These are phyloP conservation scores for Campaea margaritaria DNA, from an alignment of 2,888 invertebrate species.

Conservation along the genomic window DNA sequence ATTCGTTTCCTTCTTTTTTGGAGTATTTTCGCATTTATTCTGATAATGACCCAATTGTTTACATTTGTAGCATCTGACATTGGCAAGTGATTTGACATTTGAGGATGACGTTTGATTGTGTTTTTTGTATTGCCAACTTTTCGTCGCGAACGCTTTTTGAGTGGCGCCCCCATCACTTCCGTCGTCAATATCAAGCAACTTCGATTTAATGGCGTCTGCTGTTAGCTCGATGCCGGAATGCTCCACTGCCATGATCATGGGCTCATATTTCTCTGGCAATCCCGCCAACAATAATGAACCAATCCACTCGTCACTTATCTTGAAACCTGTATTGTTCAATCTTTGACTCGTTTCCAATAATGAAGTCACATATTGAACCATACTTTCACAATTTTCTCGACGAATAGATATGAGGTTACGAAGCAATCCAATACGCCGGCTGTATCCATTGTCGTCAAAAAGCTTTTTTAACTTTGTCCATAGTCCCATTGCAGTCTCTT, in stretches of 20 bases:
- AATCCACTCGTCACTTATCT: too few species aligned
- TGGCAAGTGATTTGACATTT: neutral
- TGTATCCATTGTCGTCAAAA: slow-evolving; percentile 11
- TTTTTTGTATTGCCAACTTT: too few species aligned
- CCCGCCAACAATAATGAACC: too few species aligned
- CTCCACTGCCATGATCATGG: slow-evolving; percentile 13
- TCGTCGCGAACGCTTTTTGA: too few species aligned
- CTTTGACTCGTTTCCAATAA: slow-evolving; percentile 16
- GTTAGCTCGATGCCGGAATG: slow-evolving; percentile 1
- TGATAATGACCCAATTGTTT: slow-evolving; percentile 5
- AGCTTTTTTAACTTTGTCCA: slow-evolving; percentile 9
- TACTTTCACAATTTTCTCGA: slow-evolving; percentile 13
- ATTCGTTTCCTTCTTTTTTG: neutral
- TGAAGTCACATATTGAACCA: slow-evolving; percentile 12
- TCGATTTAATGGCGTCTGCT: slow-evolving; percentile 4
- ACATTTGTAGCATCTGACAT: slow-evolving; percentile 1
- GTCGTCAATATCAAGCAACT: slow-evolving; percentile 3
- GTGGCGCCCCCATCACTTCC: neutral
- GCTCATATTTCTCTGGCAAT: slow-evolving; percentile 1
- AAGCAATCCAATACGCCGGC: slow-evolving; percentile 3
- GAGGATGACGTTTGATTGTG: too few species aligned
- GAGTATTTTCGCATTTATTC: slow-evolving; percentile 1
- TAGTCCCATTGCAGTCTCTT: neutral
- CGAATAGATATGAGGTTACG: slow-evolving; percentile 10
- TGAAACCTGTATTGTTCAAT: neutral